Base-by-base conservation (phyloP, 2,113 vertebrate species). In the Grammomys dolichurus region DNA sequence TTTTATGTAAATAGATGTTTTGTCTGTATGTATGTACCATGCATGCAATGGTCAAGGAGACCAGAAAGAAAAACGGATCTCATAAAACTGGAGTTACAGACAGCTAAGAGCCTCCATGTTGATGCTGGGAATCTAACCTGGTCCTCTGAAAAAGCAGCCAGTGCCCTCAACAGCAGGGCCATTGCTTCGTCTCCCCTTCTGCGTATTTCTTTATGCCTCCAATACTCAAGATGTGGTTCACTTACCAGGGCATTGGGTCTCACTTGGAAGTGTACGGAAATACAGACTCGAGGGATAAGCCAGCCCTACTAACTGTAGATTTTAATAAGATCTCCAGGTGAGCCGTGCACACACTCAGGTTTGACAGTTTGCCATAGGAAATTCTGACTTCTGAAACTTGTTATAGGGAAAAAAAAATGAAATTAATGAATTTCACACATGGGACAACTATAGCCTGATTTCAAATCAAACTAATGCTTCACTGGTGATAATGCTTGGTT, bases 381-480 rank as follows among this genome's bases (percentile, higher is more conserved):
- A 75, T 40, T 73, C 77, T 84, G 36, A 28, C 56, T 92, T 91
- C 70, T 46, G 7, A 48, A 84, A 19, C 75, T 96, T 87, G 17
- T 69, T 67, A 33, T 70, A 86, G 72, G 48, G 72, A 40, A 91
- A 80, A 51, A 51, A 58, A 80, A 65, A 81, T 33, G 75, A 95
- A 76, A 46, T 40, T 54, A 87, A 70, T 81, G 46, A 95, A 96
- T 95, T 93, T 87, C 87, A 93, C 78, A 90, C 28, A 76, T 0
- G 69, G 63, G 58, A 10, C 40, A 69, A 94, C 12, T 72, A 19
- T 22, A 87, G 46, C 67, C 60, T 90, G 54, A 91, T 7, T 87
- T 69, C 16, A 51, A 69, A 43, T 91, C 56, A 90, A 94, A 88
- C 76, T 31, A 56, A 56, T 89, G 22, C 31, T 58, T 17, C 33